phyloP scores from a whole-genome alignment of 2,888 invertebrate genomes.

The Stenurella melanura region DNA sequence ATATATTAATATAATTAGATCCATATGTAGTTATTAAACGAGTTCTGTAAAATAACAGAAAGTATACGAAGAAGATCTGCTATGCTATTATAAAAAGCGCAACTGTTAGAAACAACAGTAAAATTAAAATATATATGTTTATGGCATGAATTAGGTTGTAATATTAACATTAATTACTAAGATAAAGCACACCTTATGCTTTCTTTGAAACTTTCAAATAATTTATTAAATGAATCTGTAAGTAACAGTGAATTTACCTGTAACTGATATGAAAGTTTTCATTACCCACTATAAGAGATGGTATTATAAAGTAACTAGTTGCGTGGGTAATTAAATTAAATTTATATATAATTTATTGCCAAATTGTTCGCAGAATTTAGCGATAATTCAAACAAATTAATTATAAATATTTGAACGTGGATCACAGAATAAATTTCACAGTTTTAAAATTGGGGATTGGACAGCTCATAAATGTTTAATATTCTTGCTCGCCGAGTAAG shows the following conservation, averaged over 20 bases:
- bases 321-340: no score
- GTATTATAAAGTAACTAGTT: no score
- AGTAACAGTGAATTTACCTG: background rate
- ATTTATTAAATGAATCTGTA: conserved; percentile 4
- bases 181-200: background rate
- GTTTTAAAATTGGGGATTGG: background rate
- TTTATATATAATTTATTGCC: no score
- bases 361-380: no score
- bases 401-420: no score
- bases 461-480: background rate
- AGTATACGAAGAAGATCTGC: background rate
- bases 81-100: background rate
- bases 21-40: background rate
- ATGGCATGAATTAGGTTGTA: background rate
- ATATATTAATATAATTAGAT: no score
- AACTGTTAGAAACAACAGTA: conserved; percentile 1
- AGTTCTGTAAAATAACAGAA: background rate
- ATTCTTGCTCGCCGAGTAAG: no score
- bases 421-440: no score
- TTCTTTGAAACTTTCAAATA: background rate
- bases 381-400: no score
- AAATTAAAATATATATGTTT: background rate
- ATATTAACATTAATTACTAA: background rate
- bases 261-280: no score
- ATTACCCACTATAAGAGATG: no score